Conservation (phyloP, 2,113 vertebrate species). For the Actenoides hombroni region DNA sequence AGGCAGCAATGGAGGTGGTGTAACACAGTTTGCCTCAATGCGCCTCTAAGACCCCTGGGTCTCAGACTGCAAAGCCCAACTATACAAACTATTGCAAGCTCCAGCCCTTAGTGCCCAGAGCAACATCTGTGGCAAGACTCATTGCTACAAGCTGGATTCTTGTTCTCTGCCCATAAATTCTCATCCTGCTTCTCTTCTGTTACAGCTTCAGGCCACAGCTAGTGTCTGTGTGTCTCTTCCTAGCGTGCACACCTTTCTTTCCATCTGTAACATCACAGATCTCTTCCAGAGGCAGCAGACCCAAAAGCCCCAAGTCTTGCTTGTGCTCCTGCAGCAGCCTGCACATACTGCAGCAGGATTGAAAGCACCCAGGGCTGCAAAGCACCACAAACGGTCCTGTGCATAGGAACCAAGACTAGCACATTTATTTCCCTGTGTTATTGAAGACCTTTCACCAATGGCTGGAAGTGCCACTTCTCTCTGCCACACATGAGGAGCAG, state of each 20-base stretch:
- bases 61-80: background rate
- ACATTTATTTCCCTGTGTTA: background rate
- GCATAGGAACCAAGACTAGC: background rate
- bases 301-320: background rate
- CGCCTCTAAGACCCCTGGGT: background rate
- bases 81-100: accelerated
- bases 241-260: background rate
- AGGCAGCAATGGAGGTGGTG: background rate
- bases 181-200: background rate
- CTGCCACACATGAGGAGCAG: background rate
- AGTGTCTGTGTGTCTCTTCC: background rate
- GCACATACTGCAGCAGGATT: background rate
- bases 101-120: background rate
- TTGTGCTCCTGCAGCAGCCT: background rate
- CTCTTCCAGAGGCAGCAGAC: background rate
- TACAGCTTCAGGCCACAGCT: background rate
- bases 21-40: accelerated
- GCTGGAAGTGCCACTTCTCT: background rate
- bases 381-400: background rate
- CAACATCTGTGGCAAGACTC: background rate
- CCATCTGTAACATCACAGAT: background rate
- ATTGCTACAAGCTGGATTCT: background rate
- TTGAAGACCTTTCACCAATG: background rate
- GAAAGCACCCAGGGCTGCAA: background rate
- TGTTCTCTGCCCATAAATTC: background rate